Conservation (phyloP, 2,888 invertebrate species). For the Alviniconcha strummeri region DNA sequence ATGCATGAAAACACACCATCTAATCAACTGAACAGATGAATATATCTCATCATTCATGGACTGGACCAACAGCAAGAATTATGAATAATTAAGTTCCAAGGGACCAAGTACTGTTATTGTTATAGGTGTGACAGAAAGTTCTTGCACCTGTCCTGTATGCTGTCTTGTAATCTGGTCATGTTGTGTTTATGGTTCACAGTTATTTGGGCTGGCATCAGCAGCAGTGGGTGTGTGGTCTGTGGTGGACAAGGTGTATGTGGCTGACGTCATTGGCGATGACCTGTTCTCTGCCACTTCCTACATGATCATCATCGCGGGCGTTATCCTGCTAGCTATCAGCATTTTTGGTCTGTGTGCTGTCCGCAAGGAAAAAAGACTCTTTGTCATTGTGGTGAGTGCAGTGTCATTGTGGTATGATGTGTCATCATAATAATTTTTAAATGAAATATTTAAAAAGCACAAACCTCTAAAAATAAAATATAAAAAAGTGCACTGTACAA, state of each 20-base stretch:
- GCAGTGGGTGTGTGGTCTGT: constrained; percentile 88
- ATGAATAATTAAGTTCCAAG: too few species aligned
- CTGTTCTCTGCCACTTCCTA: constrained; percentile 87
- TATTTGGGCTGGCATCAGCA: constrained; percentile 85
- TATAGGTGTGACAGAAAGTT: too few species aligned
- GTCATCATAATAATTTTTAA: neutral
- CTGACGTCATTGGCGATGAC: constrained; percentile 83
- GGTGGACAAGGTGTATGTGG: constrained; percentile 83
- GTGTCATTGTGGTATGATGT: too few species aligned
- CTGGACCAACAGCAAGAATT: too few species aligned
- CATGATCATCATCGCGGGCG: constrained; percentile 85
- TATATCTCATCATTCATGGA: neutral
- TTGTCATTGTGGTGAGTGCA: constrained; percentile 34
- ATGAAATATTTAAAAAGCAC: too few species aligned
- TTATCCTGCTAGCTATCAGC: constrained; percentile 82
- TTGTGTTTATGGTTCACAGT: constrained; percentile 75
- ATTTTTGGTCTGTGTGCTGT: constrained; percentile 80
- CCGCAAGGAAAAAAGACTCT: constrained; percentile 16
- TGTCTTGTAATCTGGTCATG: too few species aligned
- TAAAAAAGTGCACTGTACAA: too few species aligned
- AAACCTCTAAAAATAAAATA: too few species aligned
- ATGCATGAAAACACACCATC: neutral
- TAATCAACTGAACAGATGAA: neutral
- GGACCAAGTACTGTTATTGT: too few species aligned
- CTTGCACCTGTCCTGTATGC: too few species aligned